Percentiles rank a stretch among this genome's conserved stretches.
These are phyloP conservation scores for Cuculus canorus DNA, from an alignment of 2,797 vertebrate species.

Conservation along the genomic window DNA sequence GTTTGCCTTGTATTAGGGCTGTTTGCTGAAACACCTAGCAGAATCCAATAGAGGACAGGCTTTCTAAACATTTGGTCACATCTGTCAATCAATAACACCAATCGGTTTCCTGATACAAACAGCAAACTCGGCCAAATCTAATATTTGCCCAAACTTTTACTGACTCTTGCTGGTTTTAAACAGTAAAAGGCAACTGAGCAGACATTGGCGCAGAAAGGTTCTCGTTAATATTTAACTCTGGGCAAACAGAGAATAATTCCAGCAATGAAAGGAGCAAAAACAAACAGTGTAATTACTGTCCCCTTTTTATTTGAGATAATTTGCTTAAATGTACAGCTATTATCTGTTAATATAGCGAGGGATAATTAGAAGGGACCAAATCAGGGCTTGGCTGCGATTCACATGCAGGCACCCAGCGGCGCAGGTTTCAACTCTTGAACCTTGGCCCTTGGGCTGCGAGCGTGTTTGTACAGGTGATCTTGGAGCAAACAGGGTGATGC, in stretches of 20 bases:
- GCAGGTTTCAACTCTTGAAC: slow-evolving; percentile 32
- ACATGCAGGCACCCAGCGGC: background rate
- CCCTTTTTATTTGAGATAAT: slow-evolving; percentile 65
- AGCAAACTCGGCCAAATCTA: slow-evolving; percentile 83
- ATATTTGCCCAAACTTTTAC: slow-evolving; percentile 86
- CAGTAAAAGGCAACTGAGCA: slow-evolving; percentile 57
- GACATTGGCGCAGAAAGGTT: slow-evolving; percentile 65
- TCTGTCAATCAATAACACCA: slow-evolving; percentile 85
- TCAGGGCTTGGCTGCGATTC: background rate
- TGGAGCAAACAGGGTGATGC: background rate
- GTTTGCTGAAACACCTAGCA: slow-evolving; percentile 87
- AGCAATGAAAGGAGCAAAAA: slow-evolving; percentile 60
- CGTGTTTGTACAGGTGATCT: slow-evolving; percentile 16
- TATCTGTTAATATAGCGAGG: slow-evolving; percentile 49
- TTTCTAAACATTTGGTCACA: slow-evolving; percentile 80
- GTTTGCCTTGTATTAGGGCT: slow-evolving; percentile 87
- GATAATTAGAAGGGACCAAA: slow-evolving; percentile 35
- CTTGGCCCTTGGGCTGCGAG: slow-evolving; percentile 4
- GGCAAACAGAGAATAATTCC: slow-evolving; percentile 73
- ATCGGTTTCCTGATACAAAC: slow-evolving; percentile 83
- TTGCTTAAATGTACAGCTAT: slow-evolving; percentile 67
- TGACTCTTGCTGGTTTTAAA: slow-evolving; percentile 75
- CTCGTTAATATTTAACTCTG: slow-evolving; percentile 66
- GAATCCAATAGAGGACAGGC: slow-evolving; percentile 82
- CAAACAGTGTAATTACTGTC: slow-evolving; percentile 67